These are phyloP conservation scores for Frieseomelitta varia DNA, from an alignment of 1,140 invertebrate species.

Conservation along the genomic window DNA sequence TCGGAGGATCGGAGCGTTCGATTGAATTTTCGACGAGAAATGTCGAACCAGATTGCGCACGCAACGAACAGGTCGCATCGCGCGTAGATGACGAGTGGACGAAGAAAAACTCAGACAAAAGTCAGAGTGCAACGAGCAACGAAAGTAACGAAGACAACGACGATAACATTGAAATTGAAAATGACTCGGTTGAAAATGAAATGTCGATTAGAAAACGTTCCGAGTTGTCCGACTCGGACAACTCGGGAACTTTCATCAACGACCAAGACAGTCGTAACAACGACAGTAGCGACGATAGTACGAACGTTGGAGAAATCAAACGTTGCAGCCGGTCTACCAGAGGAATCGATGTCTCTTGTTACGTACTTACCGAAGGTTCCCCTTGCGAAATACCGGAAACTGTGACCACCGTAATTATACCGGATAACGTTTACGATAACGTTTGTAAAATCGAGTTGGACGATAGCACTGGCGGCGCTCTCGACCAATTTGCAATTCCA, in stretches of 20 bases:
- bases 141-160: neutral
- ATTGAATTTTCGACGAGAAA: neutral
- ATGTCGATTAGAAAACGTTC: neutral
- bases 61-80: too few relatives aligned
- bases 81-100: neutral
- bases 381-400: constrained; percentile 78
- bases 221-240: neutral
- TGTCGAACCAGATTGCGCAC: neutral
- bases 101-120: neutral
- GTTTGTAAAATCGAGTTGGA: neutral
- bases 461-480: too few relatives aligned
- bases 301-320: too few relatives aligned
- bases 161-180: neutral
- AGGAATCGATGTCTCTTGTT: constrained; percentile 58
- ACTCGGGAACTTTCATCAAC: neutral
- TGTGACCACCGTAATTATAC: constrained; percentile 78
- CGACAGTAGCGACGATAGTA: too few relatives aligned
- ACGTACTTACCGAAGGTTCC: constrained; percentile 78
- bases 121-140: neutral
- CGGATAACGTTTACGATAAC: constrained; percentile 55
- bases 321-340: too few relatives aligned
- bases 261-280: neutral
- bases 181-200: neutral
- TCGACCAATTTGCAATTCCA: too few relatives aligned
- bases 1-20: neutral